Evolutionary conservation across 1,140 invertebrate species (phyloP), one percentile per base, ranked within the genome.

Genomic region (Asbolus verrucosus): DNA sequence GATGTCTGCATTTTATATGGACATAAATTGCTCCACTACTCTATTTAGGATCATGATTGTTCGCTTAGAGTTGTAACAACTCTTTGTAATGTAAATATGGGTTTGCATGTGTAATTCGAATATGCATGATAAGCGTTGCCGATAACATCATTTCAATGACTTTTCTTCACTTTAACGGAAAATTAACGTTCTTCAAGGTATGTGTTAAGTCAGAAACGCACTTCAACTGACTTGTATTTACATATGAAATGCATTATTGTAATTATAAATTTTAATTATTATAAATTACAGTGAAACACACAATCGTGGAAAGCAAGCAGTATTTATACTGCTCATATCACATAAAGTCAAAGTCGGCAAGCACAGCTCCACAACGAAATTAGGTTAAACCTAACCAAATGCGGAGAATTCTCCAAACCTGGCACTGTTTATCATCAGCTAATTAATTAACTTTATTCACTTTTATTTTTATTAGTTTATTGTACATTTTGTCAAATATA

Each of bases 191-290:
- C 24, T 54, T 27, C 19, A 13, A 15, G 46, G 16, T n/a, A 19
- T 50, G 15, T 19, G 16, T 2, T 50, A 18, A 27, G 21, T 13
- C 27, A n/a, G 6, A 54, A 54, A 54, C n/a, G 46, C 46, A 54
- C 46, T 21, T 54, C 46, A 8, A 11, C 46, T 3, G 27, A 24
- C 21, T 54, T 54, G 8, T 21, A 54, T 27, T 27, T 54, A 13
- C 46, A 54, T 54, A 14, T 27, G 21, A 54, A 54, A 14, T 54
- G 46, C 46, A 54, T 54, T n/a, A n/a, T 54, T 16, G 46, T 14
- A 54, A 54, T 54, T 27, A 54, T 54, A 54, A 54, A 54, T 54
- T 54, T 54, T 54, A 54, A 54, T 54, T 54, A 54, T 54, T 27
- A 54, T 54, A 54, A 54, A 54, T 54, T 54, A 11, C 46, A 13